Conservation (phyloP, 1,140 invertebrate species). For the Lasaia peninsularis region DNA sequence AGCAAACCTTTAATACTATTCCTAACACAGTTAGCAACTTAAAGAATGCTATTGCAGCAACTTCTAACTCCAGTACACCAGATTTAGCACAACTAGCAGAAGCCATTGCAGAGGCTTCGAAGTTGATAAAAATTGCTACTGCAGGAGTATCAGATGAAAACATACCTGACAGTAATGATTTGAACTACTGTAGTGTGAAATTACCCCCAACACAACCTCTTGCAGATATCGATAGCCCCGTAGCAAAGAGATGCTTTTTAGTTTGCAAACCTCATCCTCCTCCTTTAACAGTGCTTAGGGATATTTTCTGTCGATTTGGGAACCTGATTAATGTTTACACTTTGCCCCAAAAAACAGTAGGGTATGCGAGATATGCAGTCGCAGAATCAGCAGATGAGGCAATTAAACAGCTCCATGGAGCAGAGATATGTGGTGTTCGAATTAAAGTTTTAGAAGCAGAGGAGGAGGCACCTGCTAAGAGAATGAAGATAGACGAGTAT, state of each 20-base stretch:
- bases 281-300: conserved; percentile 88
- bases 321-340: conserved; percentile 94
- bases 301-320: conserved; percentile 94
- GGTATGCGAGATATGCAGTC: conserved; percentile 92
- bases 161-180: conserved; percentile 39
- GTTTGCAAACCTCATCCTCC: conserved; percentile 89
- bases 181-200: conserved; percentile 78
- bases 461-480: conserved; percentile 45
- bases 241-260: conserved; percentile 78
- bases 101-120: conserved; percentile 59
- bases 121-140: conserved; percentile 54
- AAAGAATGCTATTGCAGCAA: conserved; percentile 40
- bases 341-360: conserved; percentile 91
- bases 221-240: conserved; percentile 76
- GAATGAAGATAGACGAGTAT: conserved; percentile 35
- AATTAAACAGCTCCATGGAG: conserved; percentile 49
- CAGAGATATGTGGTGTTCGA: conserved; percentile 55
- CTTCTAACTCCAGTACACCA: conserved; percentile 35
- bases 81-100: conserved; percentile 52
- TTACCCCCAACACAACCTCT: conserved; percentile 85
- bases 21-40: conserved; percentile 42
- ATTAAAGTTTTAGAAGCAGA: conserved; percentile 57
- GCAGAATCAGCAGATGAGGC: conserved; percentile 85
- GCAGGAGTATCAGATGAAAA: conserved; percentile 34
- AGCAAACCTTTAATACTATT: conserved; percentile 37